Base-by-base conservation (phyloP, 2,888 invertebrate genomes). In the Epinotia bilunana region DNA sequence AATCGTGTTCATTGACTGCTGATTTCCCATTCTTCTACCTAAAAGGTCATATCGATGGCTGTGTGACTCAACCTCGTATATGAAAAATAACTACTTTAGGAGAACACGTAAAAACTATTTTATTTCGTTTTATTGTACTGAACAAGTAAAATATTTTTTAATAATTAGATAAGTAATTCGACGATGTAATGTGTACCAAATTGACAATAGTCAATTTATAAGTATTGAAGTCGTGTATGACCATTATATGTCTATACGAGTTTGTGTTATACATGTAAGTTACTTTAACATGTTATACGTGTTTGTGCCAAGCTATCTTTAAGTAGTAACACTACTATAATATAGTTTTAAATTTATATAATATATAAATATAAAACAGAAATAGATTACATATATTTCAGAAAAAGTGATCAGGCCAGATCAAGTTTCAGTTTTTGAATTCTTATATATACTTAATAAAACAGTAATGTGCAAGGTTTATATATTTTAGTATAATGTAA, bases 241-340 rank as follows among this genome's bases (percentile, higher is more conserved):
- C 62, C n/a, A 62, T 39, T 53, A 65, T 65, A 53, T 65, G 65
- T 67, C 67, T 67, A 18, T 55, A 67, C 55, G 55, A 67, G 67
- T 67, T 67, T 67, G 67, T 55, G 67, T 67, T 55, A 67, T 67
- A 67, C 67, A 55, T 33, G 33, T 67, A 67, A 55, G 67, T 33
- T 55, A 67, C 55, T 67, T 55, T 67, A 55, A 67, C 53, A 55
- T 67, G 53, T 55, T 67, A 65, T 65, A 65, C 28, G 65, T 65
- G 65, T 67, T 67, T 67, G 33, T 67, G 67, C 39, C 55, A 55
- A 67, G 67, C 5, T 5, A 53, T 67, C 67, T 58, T 58, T 58
- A 58, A 58, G 58, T 58, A 58, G 58, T 58, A 58, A 58, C 58
- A 23, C 58, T 58, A 58, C 58, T 58, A 58, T 58, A 58, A n/a